Evolutionary conservation across 1,140 invertebrate genomes (phyloP), one percentile per base, ranked within the genome.

Genomic region (Papilio xuthus): DNA sequence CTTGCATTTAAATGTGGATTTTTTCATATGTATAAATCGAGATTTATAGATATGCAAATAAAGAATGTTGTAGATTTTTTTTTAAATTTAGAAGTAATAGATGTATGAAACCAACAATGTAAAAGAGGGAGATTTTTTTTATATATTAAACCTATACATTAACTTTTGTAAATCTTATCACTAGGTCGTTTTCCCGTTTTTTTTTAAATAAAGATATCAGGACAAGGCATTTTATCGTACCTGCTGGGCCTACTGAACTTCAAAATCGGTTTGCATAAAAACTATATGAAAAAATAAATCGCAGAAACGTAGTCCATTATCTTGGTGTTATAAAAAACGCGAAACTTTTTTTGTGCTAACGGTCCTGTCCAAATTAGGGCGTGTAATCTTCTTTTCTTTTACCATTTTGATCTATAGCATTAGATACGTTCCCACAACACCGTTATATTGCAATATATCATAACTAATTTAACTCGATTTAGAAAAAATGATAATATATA

Each of bases 271-370:
- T 84, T 81, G 82, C 84, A 83, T 81, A 79, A 84, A 89, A 87
- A 82, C 73, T 82, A 77, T 26, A 75, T 47, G 78, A 83, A 88
- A 87, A 89, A 88, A 85, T 81, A 84, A 89, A 89, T 90, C 84
- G 88, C 88, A 90, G 89, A 90, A 88, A 90, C 85, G 83, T 85
- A 81, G 85, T 83, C 90, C 88, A 88, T 88, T 90, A 89, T 85
- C 71, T 78, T 69, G 60, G 60, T 85, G 86, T 86, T 84, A 86
- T 83, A 80, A 77, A 84, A 86, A 86, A 86, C 84, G 82, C 77
- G 77, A 79, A 82, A 69, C 63, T 32, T 84, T 89, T 88, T 90
- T 90, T 89, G 81, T 74, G 80, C 84, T 90, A 90, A 92, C 88
- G 87, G 89, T 84, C 82, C 84, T 44, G 72, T 70, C 72, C 83